These are phyloP conservation scores for Drosophila pegasa DNA, from an alignment of 2,888 invertebrate genomes.

Conservation along the genomic window DNA sequence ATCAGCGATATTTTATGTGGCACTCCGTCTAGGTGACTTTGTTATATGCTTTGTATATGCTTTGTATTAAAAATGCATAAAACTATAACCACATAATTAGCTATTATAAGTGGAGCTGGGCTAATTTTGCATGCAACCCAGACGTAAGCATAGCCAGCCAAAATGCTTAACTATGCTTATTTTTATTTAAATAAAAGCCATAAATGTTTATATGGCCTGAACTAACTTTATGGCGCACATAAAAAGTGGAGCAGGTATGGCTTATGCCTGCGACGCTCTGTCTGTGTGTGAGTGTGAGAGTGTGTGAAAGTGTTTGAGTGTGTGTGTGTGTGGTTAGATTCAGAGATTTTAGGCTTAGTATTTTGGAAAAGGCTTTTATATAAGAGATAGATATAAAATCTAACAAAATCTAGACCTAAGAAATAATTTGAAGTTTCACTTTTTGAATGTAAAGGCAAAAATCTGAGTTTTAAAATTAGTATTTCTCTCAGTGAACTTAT, in stretches of 20 bases:
- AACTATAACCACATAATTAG: slow-evolving; percentile 80
- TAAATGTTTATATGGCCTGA: slow-evolving; percentile 73
- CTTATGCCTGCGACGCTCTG: slow-evolving; percentile 7
- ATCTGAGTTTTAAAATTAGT: no score
- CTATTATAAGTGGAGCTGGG: slow-evolving; percentile 64
- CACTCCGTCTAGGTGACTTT: slow-evolving; percentile 46
- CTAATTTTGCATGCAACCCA: slow-evolving; percentile 75
- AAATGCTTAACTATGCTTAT: slow-evolving; percentile 71
- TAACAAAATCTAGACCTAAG: no score
- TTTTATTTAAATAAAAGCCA: slow-evolving; percentile 76
- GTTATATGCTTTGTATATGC: slow-evolving; percentile 28
- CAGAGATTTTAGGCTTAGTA: background rate
- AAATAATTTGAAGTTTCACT: background rate
- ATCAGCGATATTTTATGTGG: slow-evolving; percentile 74
- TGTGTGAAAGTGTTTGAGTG: background rate
- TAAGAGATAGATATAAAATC: no score
- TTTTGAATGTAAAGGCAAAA: no score
- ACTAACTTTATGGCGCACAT: slow-evolving; percentile 70
- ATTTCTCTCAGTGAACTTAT: no score
- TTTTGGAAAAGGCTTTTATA: background rate
- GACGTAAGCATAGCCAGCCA: slow-evolving; percentile 12
- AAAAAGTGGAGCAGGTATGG: slow-evolving; percentile 71
- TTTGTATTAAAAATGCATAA: slow-evolving; percentile 78
- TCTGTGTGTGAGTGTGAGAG: background rate
- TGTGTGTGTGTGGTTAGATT: slow-evolving; percentile 10